phyloP scores from a whole-genome alignment of 2,888 invertebrate genomes.

The Mactromeris polynyma region DNA sequence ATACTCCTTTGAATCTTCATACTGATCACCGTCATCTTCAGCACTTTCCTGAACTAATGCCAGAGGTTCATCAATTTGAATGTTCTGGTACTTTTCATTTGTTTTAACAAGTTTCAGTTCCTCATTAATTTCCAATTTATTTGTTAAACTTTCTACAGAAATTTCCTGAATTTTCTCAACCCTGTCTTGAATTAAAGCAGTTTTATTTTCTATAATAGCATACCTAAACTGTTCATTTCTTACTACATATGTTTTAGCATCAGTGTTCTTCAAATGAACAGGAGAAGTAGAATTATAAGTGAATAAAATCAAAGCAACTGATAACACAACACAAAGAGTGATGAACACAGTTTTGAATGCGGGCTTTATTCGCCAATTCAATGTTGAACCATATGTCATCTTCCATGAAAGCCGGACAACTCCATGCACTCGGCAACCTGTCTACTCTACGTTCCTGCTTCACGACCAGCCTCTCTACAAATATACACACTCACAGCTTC shows the following conservation, averaged over 20 bases:
- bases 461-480: background rate
- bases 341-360: conserved; percentile 22
- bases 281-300: conserved; percentile 8
- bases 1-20: background rate
- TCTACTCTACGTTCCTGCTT: background rate
- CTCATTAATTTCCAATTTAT: background rate
- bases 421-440: background rate
- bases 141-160: background rate
- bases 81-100: background rate
- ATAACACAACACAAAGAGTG: conserved; percentile 19
- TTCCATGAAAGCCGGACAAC: background rate
- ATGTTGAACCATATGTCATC: conserved; percentile 50
- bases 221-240: background rate
- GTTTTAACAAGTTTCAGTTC: background rate
- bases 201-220: background rate
- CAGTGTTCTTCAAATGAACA: background rate
- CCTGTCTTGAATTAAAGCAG: background rate
- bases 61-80: no score
- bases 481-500: background rate
- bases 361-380: conserved; percentile 39
- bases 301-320: conserved; percentile 25
- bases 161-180: background rate
- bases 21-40: background rate
- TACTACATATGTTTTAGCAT: background rate
- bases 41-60: background rate